Evolutionary conservation across 2,113 vertebrate genomes (phyloP), one percentile per base, ranked within the genome.

Genomic region (Cryptoleucopteryx plumbea): DNA sequence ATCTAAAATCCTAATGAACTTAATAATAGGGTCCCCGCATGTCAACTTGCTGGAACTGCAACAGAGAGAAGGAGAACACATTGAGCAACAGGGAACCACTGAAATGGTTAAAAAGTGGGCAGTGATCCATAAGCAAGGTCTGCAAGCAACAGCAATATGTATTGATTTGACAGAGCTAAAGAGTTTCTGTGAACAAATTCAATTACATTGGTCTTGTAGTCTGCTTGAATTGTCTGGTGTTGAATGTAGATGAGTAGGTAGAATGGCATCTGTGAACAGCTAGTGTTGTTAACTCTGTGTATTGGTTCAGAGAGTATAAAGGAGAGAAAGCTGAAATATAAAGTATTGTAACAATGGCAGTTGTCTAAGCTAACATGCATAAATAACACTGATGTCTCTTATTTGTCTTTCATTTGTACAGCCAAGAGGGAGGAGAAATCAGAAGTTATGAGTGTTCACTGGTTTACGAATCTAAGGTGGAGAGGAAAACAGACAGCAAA

Each of bases 351-450:
- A 31, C 31, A 12, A 17, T 0, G 1, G 11, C 26, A 27, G n/a
- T 90, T 93, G 86, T 92, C 13, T 79, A 82, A 91, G 32, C 16
- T 63, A 38, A 81, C 89, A 52, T 70, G 10, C 8, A 29, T 48
- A 14, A 90, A 13, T 86, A 40, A 90, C 48, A 22, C 45, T 72
- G n/a, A 68, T 21, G 19, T n/a, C 34, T 94, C 38, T 93, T 86
- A 31, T 81, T 85, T 96, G n/a, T 95, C 87, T 97, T 70, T 79
- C 73, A 93, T 96, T 81, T 94, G 65, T 94, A 45, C 74, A 98
- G 98, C 50, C 96, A 95, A 90, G 97, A 97, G 92, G 74, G 91
- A 67, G 72, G 90, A 94, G 85, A 94, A 68, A 88, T 97, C 72
- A 85, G 82, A 93, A 88, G 86, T 65, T 96, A 95, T 0, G 72